These are phyloP conservation scores for Tragelaphus imberbis DNA, from an alignment of 2,113 vertebrate species.

Conservation along the genomic window DNA sequence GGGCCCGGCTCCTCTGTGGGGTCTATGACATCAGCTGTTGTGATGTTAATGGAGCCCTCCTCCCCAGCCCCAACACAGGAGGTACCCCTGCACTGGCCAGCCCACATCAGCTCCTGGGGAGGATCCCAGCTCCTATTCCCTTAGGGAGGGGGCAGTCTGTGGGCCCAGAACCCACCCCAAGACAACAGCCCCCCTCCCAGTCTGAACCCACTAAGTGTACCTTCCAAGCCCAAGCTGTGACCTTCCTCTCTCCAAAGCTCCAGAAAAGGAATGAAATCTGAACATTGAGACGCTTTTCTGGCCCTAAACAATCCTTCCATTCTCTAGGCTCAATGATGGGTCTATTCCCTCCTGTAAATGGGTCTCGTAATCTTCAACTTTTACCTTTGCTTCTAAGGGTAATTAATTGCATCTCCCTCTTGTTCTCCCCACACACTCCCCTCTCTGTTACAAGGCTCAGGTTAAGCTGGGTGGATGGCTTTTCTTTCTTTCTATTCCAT, in stretches of 20 bases:
- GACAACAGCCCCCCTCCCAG: slow-evolving; percentile 27
- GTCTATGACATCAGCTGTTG: slow-evolving; percentile 58
- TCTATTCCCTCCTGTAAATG: slow-evolving; percentile 73
- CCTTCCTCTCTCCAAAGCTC: slow-evolving; percentile 68
- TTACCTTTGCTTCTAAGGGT: slow-evolving; percentile 67
- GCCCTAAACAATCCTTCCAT: slow-evolving; percentile 70
- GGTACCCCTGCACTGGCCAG: not conserved
- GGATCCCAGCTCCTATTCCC: not conserved
- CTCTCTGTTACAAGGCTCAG: slow-evolving; percentile 73
- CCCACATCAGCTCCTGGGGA: not conserved
- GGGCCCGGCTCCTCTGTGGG: slow-evolving; percentile 54
- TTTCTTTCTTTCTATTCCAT: slow-evolving; percentile 46
- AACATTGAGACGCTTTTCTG: slow-evolving; percentile 66
- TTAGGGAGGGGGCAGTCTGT: slow-evolving; percentile 11
- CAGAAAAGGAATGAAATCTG: slow-evolving; percentile 71
- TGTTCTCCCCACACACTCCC: slow-evolving; percentile 64
- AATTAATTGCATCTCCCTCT: slow-evolving; percentile 65
- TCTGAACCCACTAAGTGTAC: slow-evolving; percentile 21
- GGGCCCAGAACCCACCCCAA: slow-evolving; percentile 5
- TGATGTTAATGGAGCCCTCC: slow-evolving; percentile 65
- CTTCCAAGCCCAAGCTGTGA: slow-evolving; percentile 61
- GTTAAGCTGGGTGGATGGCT: slow-evolving; percentile 55
- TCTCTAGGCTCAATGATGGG: slow-evolving; percentile 73
- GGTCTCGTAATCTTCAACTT: slow-evolving; percentile 70
- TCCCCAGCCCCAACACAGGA: not conserved